Base-by-base conservation (phyloP, 2,113 vertebrate genomes). In the Callipepla squamata region DNA sequence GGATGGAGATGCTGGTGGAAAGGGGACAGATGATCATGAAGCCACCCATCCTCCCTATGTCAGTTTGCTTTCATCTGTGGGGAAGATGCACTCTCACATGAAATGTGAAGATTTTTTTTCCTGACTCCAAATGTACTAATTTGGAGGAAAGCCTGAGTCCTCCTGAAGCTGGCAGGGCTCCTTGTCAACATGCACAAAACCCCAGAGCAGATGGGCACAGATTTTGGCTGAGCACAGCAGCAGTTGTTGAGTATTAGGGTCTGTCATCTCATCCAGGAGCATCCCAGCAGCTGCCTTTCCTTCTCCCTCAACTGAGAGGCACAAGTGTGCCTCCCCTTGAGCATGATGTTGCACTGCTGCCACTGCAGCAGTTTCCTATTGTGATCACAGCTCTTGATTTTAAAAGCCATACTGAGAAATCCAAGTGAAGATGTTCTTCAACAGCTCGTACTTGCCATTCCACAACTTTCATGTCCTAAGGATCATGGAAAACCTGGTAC, bases 121-220 rank as follows among this genome's bases (percentile, higher is more conserved):
- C 3, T 2, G 1, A 4, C 25, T 66, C 25, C 40, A 65, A 73
- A 91, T 92, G 34, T 73, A 53, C 18, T 45, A n/a, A 51, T n/a
- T 88, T 93, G 89, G 93, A 95, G 69, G 59, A 59, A 73, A 65
- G 75, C 74, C 84, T 8, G 81, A 57, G 55, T 30, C 66, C 63
- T 88, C 75, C 65, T 83, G 81, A 73, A 95, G 70, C 87, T 96
- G 92, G 92, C 95, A 89, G 53, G 75, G 45, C 73, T 77, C 34
- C 57, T 80, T 91, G 69, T 86, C 65, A 75, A 61, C 28, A 38
- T 87, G 58, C 89, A 92, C 87, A 89, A 91, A 92, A 53, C n/a
- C 88, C 81, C 86, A 6, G 65, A 96, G 93, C 96, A 97, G 96
- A 96, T 97, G 96, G 94, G 66, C 87, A 91, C 77, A 87, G 7